Evolutionary conservation across 2,797 vertebrate genomes (phyloP).

Genomic region (Heterohyrax brucei): DNA sequence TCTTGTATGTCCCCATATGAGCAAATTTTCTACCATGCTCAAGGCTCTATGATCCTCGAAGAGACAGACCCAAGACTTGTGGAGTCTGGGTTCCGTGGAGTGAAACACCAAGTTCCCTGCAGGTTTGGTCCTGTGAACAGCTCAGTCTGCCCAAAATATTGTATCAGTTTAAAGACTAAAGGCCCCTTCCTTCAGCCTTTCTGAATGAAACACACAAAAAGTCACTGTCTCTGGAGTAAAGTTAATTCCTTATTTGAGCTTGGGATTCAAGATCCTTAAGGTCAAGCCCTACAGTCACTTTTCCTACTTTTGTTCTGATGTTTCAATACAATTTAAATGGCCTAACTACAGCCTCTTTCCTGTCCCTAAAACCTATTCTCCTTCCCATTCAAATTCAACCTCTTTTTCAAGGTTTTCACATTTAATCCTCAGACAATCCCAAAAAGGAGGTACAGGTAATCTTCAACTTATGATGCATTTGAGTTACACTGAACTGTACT

Average conservation of each 20-base stretch:
- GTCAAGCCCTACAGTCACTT: neutral
- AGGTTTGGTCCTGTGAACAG: neutral
- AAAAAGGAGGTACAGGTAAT: neutral
- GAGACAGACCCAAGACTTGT: neutral
- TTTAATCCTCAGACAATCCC: neutral
- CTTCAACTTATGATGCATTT: neutral
- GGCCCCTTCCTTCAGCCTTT: neutral
- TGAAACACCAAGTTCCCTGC: slow-evolving; percentile 1
- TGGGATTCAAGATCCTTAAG: neutral
- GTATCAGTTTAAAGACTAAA: neutral
- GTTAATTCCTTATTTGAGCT: no score
- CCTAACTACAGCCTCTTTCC: neutral
- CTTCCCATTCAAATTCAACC: neutral
- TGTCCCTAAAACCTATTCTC: neutral
- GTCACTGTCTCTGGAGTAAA: neutral
- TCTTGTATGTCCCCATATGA: neutral
- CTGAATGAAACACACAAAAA: neutral
- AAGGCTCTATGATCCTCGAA: neutral
- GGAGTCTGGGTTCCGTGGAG: neutral
- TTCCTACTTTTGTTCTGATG: neutral
- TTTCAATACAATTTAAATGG: neutral
- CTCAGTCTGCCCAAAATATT: neutral
- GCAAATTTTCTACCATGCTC: neutral
- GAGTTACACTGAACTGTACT: neutral
- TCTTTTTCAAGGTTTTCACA: neutral